Conservation (phyloP, 2,113 vertebrate genomes). For the Ptilonorhynchus violaceus region DNA sequence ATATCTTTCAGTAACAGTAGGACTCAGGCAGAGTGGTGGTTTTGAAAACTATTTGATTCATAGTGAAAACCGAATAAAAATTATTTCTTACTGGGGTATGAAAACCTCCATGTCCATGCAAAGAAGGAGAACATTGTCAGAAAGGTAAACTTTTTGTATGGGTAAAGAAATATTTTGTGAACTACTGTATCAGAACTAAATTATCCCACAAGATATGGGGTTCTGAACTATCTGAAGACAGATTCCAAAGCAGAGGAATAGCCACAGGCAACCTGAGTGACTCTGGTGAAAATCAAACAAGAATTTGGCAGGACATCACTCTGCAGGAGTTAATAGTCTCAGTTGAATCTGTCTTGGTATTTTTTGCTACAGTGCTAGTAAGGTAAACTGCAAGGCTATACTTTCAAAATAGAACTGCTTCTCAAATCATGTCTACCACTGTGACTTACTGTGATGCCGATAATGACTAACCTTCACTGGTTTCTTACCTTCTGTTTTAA, state of each 20-base stretch:
- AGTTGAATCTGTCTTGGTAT: not conserved
- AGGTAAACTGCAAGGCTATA: not conserved
- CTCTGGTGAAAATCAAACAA: not conserved
- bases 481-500: not conserved
- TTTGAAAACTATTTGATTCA: not conserved
- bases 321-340: not conserved
- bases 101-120: not conserved
- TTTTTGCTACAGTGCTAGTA: not conserved
- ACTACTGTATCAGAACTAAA: not conserved
- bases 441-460: not conserved
- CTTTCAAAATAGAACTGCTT: not conserved
- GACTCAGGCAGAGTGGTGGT: not conserved
- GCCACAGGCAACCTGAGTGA: not conserved
- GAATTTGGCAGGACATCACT: not conserved
- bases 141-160: not conserved
- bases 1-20: not conserved
- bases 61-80: not conserved
- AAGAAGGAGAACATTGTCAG: not conserved
- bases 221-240: not conserved
- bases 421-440: not conserved
- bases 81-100: not conserved
- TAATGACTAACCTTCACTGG: not conserved
- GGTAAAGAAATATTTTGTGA: not conserved
- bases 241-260: not conserved
- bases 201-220: not conserved